A percentile compares a stretch with the other conserved stretches of the same genome.
Evolutionary conservation across 2,113 vertebrate species (phyloP).

Genomic region (Cololabis saira): DNA sequence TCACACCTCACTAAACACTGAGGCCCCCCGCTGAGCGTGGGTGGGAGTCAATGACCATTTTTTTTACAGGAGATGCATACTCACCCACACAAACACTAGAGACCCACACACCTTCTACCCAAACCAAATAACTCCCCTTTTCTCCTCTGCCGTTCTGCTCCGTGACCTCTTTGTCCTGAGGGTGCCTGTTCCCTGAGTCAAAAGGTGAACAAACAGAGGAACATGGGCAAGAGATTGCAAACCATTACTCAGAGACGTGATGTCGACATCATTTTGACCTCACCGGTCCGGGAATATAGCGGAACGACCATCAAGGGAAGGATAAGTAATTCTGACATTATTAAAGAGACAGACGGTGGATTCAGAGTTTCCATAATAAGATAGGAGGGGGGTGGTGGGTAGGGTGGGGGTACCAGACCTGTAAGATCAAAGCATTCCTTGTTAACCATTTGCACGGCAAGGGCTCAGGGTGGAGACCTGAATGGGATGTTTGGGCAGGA

Average conservation of each 20-base stretch:
- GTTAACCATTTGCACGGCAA: conserved; percentile 34
- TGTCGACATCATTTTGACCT: conserved; percentile 54
- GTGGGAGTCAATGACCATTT: conserved; percentile 52
- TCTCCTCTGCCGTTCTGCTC: conserved; percentile 9
- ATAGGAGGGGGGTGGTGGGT: too few species aligned
- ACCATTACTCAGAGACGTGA: conserved; percentile 58
- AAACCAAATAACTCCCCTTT: conserved; percentile 47
- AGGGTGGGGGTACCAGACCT: not conserved
- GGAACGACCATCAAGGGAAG: conserved; percentile 57
- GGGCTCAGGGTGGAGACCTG: conserved; percentile 56
- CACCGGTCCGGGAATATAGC: conserved; percentile 11
- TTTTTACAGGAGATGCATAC: conserved; percentile 40
- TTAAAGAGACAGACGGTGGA: conserved; percentile 43
- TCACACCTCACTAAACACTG: conserved; percentile 69
- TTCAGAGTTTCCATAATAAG: conserved; percentile 32
- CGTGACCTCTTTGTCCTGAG: conserved; percentile 57
- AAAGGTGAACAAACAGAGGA: conserved; percentile 69
- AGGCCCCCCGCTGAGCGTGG: conserved; percentile 60
- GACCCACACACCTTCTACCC: conserved; percentile 56
- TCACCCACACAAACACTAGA: conserved; percentile 37
- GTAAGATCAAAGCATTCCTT: conserved; percentile 69
- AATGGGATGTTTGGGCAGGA: conserved; percentile 38
- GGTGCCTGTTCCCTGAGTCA: conserved; percentile 60
- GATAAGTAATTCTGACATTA: conserved; percentile 63
- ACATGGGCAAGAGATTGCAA: conserved; percentile 6